Evolutionary conservation across 2,113 vertebrate species (phyloP).

Genomic region (Ornithorhynchus anatinus): DNA sequence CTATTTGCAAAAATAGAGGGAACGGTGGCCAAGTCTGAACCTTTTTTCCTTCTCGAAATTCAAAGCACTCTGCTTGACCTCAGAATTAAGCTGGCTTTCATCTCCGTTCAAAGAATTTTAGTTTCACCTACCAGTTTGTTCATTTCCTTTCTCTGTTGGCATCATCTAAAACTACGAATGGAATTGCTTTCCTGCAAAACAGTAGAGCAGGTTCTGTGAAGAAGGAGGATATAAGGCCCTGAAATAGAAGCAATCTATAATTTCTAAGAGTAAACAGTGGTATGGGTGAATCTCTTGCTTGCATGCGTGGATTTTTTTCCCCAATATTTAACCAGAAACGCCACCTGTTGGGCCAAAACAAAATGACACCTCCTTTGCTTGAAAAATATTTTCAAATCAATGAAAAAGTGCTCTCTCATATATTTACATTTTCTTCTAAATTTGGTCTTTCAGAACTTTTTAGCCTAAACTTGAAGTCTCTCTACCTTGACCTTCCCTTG

Average conservation of each 20-base stretch:
- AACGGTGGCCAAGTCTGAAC: too few species aligned
- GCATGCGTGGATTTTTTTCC: not conserved
- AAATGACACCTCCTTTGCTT: conserved; percentile 40
- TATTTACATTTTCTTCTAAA: too few species aligned
- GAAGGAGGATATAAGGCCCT: not conserved
- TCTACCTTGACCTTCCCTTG: too few species aligned
- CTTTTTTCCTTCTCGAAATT: too few species aligned
- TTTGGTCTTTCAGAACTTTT: too few species aligned
- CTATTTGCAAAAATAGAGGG: too few species aligned
- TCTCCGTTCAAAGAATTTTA: not conserved
- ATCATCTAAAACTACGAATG: conserved; percentile 5
- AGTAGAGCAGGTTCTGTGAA: not conserved
- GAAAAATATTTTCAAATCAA: too few species aligned
- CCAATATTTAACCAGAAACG: conserved; percentile 42
- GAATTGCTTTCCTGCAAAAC: not conserved
- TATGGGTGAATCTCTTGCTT: not conserved
- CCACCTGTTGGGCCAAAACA: conserved; percentile 65
- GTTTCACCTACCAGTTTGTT: not conserved
- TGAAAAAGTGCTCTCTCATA: not conserved
- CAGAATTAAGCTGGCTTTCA: not conserved
- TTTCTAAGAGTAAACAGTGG: not conserved
- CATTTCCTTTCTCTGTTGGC: too few species aligned
- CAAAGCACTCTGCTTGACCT: not conserved
- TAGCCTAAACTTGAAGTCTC: too few species aligned
- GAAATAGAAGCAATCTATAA: conserved; percentile 17